These are phyloP conservation scores for Folsomia candida DNA, from an alignment of 2,888 invertebrate genomes.

Conservation along the genomic window DNA sequence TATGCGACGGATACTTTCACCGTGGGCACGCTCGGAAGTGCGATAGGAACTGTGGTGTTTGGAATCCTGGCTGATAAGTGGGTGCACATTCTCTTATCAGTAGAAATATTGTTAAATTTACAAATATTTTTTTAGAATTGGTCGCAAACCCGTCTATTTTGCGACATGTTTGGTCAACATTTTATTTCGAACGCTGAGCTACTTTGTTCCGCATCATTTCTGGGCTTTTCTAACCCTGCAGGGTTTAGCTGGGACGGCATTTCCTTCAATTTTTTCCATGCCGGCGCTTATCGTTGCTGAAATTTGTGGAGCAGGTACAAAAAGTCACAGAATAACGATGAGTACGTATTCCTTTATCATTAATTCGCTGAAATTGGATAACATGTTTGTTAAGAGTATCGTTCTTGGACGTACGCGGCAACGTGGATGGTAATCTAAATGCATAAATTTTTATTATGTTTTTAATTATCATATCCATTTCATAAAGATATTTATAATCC, in stretches of 20 bases:
- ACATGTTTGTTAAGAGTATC: conserved; percentile 15
- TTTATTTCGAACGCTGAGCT: conserved; percentile 37
- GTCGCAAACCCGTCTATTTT: conserved; percentile 46
- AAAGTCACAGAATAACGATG: too few species aligned
- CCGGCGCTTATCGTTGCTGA: conserved; percentile 44
- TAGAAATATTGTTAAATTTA: background rate
- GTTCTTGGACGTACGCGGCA: conserved; percentile 39
- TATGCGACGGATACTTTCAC: conserved; percentile 59
- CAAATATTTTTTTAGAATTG: conserved; percentile 34
- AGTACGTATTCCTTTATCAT: too few species aligned
- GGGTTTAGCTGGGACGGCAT: conserved; percentile 39
- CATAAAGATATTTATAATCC: too few species aligned
- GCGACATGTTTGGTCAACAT: conserved; percentile 37
- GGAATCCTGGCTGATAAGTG: conserved; percentile 62
- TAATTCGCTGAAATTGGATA: background rate
- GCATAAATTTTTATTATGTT: background rate
- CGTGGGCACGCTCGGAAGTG: conserved; percentile 59
- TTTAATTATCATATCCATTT: background rate
- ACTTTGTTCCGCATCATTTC: conserved; percentile 33
- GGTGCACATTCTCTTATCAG: background rate
- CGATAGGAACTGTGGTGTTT: conserved; percentile 60
- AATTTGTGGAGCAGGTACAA: conserved; percentile 40
- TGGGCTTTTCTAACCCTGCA: conserved; percentile 29
- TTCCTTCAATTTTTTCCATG: conserved; percentile 40
- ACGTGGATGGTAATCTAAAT: too few species aligned